phyloP scores from a whole-genome alignment of 2,888 invertebrate genomes.

The Ophion slaviceki region DNA sequence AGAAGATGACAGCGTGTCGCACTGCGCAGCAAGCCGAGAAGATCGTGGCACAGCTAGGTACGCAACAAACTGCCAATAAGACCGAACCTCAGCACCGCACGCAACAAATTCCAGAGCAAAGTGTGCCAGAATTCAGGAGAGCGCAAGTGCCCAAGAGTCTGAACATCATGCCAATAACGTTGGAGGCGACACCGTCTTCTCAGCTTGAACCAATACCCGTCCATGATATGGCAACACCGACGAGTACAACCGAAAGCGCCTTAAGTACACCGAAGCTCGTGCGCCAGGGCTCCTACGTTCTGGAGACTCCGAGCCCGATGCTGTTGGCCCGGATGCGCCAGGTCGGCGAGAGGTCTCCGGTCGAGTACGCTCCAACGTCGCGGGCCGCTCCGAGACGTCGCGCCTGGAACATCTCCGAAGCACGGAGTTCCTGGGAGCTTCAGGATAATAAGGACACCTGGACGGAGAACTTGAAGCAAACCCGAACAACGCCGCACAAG shows the following conservation, averaged over 20 bases:
- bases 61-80: not conserved
- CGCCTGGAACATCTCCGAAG: constrained; percentile 77
- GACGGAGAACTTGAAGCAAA: constrained; percentile 50
- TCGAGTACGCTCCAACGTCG: constrained; percentile 73
- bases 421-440: constrained; percentile 77
- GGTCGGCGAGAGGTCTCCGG: constrained; percentile 82
- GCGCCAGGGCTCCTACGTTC: constrained; percentile 91
- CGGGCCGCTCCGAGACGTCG: constrained; percentile 65
- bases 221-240: constrained; percentile 67
- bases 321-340: constrained; percentile 86
- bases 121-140: constrained; percentile 78
- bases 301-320: constrained; percentile 91
- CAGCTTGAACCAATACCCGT: not conserved
- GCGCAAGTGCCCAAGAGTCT: constrained; percentile 69
- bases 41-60: not conserved
- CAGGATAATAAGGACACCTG: constrained; percentile 63
- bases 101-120: not conserved
- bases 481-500: constrained; percentile 57
- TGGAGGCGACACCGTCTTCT: not conserved
- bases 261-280: constrained; percentile 84
- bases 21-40: not conserved
- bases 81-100: not conserved
- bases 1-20: not conserved
- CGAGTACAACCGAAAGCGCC: constrained; percentile 82
- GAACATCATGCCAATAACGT: not conserved